Base-by-base conservation (phyloP, 2,888 invertebrate genomes). In the Vanessa cardui region DNA sequence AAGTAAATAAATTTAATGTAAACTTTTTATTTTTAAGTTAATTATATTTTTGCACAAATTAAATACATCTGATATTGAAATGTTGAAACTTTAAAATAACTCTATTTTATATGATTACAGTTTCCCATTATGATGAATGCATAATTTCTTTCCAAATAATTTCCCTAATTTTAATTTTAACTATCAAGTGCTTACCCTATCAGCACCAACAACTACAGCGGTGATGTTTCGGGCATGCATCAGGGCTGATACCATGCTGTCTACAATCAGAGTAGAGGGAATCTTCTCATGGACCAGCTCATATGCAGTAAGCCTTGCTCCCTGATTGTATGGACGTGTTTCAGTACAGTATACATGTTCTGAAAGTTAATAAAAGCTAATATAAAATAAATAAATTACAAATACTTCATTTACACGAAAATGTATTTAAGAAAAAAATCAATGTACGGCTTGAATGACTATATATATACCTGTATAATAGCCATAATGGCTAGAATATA, bases 271-370 rank as follows among this genome's bases (percentile, higher is more conserved):
- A 0, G 98, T 98, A 33, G 97, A 95, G 5, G 99, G 98, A 76
- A 99, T 97, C 84, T 96, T 96, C 79, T 98, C 98, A 77, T 97
- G 96, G 3, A 98, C 96, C 76, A 99, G 88, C 92, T 99, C 99
- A 79, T 97, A 99, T 0, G 99, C 99, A 0, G 99, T 99, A 54
- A 99, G 93, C 70, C 99, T 94, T 0, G 99, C 96, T 3, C 99
- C 99, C 89, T 99, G 99, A 87, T 99, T 99, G 88, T 99, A 99
- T 0, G 99, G 99, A 73, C 99, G 94, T 0, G 99, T 99, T 92
- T 99, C 99, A 4, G 99, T 98, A 85, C 97, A 99, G 89, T 97
- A 99, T 2, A 97, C 98, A 80, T 96, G 97, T 77, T 97, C 97
- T 95, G 94, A 54, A 87, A 90, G 76, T 20, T 9, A 44, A 39